phyloP scores from a whole-genome alignment of 2,888 invertebrate genomes.

The Hyles lineata region DNA sequence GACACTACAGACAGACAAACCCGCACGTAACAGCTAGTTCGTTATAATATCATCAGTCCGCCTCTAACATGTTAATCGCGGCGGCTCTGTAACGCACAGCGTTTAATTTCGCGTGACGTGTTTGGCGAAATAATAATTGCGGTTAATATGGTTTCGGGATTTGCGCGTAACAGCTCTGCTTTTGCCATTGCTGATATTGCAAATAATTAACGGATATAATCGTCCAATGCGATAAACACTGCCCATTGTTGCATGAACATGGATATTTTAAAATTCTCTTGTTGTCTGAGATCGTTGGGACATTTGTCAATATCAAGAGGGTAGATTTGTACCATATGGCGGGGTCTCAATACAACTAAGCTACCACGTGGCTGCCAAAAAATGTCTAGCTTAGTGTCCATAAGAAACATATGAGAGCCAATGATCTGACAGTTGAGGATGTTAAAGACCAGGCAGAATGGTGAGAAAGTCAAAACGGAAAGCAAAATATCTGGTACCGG shows the following conservation, averaged over 20 bases:
- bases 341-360: too few species aligned
- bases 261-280: neutral
- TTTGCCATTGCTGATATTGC: slow-evolving; percentile 49
- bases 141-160: slow-evolving; percentile 54
- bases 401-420: too few species aligned
- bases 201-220: slow-evolving; percentile 41
- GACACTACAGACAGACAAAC: neutral
- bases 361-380: too few species aligned
- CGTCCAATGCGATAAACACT: slow-evolving; percentile 2
- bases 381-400: too few species aligned
- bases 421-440: too few species aligned
- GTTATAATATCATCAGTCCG: slow-evolving; percentile 14
- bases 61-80: slow-evolving; percentile 12
- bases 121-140: slow-evolving; percentile 55
- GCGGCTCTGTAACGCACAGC: slow-evolving; percentile 38
- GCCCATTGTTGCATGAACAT: neutral
- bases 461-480: too few species aligned
- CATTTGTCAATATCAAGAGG: too few species aligned
- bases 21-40: neutral
- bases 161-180: slow-evolving; percentile 49
- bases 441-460: too few species aligned
- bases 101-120: slow-evolving; percentile 47
- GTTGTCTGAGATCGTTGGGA: too few species aligned
- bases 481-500: too few species aligned
- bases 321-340: too few species aligned